Conservation (phyloP, 92 coral and sea anemone genomes). For the Muricea muricata region DNA sequence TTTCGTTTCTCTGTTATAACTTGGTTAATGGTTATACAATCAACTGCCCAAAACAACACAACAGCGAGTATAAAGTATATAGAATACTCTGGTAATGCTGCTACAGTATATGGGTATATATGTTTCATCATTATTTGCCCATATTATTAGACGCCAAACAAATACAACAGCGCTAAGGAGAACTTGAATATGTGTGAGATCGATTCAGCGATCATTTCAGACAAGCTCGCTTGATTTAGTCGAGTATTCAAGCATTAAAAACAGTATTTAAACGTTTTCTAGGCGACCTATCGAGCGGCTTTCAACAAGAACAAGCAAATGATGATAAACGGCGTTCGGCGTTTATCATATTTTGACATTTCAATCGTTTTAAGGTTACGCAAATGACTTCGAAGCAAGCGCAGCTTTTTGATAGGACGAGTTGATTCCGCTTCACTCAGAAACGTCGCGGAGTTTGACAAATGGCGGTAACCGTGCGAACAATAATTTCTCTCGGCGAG, state of each 20-base stretch:
- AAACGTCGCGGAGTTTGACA: conserved; percentile 35
- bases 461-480: conserved; percentile 44
- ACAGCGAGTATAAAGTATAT: too few species aligned
- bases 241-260: background rate
- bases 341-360: conserved; percentile 50
- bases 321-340: conserved; percentile 52
- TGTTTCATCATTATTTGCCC: too few species aligned
- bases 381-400: background rate
- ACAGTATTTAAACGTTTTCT: background rate
- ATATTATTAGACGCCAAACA: too few species aligned
- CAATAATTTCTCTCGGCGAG: conserved; percentile 8
- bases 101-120: too few species aligned
- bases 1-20: background rate
- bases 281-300: conserved; percentile 2
- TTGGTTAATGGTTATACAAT: background rate
- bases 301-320: conserved; percentile 29
- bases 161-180: background rate
- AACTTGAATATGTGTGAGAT: background rate
- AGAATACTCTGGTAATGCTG: too few species aligned
- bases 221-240: background rate
- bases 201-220: background rate
- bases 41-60: too few species aligned
- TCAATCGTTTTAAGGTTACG: conserved; percentile 8
- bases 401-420: background rate
- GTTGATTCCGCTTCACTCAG: background rate